These are phyloP conservation scores for Brachionus plicatilis DNA, from an alignment of 1,140 invertebrate genomes.

Conservation along the genomic window DNA sequence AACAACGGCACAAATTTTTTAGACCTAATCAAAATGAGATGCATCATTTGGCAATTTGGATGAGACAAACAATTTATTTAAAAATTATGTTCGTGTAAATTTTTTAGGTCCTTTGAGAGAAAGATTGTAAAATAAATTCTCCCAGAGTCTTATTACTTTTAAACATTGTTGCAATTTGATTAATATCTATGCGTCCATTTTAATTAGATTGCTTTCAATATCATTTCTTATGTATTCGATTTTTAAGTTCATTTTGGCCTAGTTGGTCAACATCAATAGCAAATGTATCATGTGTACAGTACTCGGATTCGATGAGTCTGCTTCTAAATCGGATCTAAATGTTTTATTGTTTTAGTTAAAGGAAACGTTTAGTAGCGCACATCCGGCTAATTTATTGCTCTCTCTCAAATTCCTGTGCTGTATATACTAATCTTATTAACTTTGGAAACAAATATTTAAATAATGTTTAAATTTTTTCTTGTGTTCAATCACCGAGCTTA, in stretches of 20 bases:
- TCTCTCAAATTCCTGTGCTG: not conserved
- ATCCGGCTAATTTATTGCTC: not conserved
- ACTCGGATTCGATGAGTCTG: not conserved
- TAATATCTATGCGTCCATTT: not conserved
- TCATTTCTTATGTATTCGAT: not conserved
- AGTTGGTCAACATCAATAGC: not conserved
- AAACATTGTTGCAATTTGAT: not conserved
- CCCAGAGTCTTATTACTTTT: not conserved
- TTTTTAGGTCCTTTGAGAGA: too few species aligned
- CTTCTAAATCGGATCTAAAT: not conserved
- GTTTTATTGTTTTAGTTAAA: not conserved
- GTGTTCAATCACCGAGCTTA: not conserved
- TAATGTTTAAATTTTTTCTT: not conserved
- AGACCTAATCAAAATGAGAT: not conserved
- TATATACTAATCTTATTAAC: not conserved
- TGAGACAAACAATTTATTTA: too few species aligned
- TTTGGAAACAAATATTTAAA: not conserved
- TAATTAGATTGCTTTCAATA: not conserved
- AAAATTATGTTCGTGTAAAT: too few species aligned
- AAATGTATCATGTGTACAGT: not conserved
- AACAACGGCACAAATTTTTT: not conserved
- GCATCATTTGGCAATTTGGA: too few species aligned
- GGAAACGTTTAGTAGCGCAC: not conserved
- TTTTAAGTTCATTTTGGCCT: not conserved
- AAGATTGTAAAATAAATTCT: not conserved